Evolutionary conservation across 2,113 vertebrate species (phyloP), one percentile per base, ranked within the genome.

Genomic region (Oreochromis spilurus): DNA sequence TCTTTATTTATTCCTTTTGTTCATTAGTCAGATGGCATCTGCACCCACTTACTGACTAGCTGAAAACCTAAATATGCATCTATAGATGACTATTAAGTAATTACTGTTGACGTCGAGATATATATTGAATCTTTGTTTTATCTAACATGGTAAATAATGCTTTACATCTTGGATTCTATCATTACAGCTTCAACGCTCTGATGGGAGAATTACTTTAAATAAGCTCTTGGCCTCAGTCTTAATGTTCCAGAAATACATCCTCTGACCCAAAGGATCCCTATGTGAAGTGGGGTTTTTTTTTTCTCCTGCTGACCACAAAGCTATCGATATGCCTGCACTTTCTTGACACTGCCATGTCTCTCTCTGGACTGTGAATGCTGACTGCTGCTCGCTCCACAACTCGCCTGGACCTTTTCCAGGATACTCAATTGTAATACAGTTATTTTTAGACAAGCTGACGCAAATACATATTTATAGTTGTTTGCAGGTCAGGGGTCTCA

Each of bases 391-490:
- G 14, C 90, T 88, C 89, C 88, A 92, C 88, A 89, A 62, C 91
- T 81, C 91, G 79, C 55, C 91, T 94, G 94, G 94, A 95, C 88
- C 81, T 84, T 83, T 34, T 94, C 95, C 95, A 95, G 93, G 86
- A 85, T 88, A 81, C 93, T 91, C 89, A 14, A 91, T 95, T 95
- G 92, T 94, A 94, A 95, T 92, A 92, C 89, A 84, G 92, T 92
- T 95, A 96, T 95, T 94, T 95, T 95, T 95, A 94, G 92, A 93
- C 91, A 87, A 93, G 90, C 90, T 67, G 91, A 94, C 94, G 70
- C 94, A 95, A 94, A 96, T 96, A 95, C 93, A 96, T 95, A 95
- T 96, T 95, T 95, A 95, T 95, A 94, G 95, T 88, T 93, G 87
- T 93, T 93, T 87, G 93, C 95, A 90, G 95, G 95, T 95, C 93